A percentile compares a stretch with the other conserved stretches of the same genome.
phyloP scores from a whole-genome alignment of 2,113 vertebrate species.

The Pica pica region DNA sequence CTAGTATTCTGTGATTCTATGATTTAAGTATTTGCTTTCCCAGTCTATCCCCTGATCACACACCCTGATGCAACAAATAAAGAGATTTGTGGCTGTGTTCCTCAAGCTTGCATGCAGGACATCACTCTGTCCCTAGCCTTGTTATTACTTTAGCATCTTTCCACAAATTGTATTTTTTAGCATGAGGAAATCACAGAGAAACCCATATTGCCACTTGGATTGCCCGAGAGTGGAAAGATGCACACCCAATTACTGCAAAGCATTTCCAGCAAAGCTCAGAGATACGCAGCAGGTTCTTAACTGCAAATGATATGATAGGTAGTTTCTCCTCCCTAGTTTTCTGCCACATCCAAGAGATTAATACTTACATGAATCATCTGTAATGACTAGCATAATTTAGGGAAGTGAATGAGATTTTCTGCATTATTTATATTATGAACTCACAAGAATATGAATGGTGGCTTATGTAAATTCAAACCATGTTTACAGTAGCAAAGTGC shows the following conservation, averaged over 20 bases:
- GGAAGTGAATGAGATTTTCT: constrained; percentile 74
- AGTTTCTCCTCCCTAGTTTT: constrained; percentile 72
- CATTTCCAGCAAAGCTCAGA: constrained; percentile 67
- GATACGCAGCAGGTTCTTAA: constrained; percentile 71
- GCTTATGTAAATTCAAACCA: constrained; percentile 67
- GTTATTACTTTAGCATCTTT: constrained; percentile 45
- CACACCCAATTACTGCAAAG: constrained; percentile 67
- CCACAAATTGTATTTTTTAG: constrained; percentile 56
- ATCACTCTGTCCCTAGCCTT: constrained; percentile 28
- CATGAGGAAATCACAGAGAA: constrained; percentile 52
- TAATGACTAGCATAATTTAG: constrained; percentile 78
- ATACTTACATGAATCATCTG: constrained; percentile 76
- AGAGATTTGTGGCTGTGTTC: not conserved
- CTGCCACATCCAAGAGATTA: constrained; percentile 77
- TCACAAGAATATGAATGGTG: constrained; percentile 70
- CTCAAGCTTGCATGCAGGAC: constrained; percentile 36
- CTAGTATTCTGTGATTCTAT: not conserved
- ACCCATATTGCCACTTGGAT: constrained; percentile 66
- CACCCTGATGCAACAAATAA: not conserved
- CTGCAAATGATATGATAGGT: constrained; percentile 74
- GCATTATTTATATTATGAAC: constrained; percentile 76
- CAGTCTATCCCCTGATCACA: not conserved
- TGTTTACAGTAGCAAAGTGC: constrained; percentile 65
- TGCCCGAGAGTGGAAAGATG: constrained; percentile 54
- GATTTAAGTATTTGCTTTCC: not conserved